These are phyloP conservation scores for Drosophila nannoptera DNA, from an alignment of 1,140 invertebrate species.

Conservation along the genomic window DNA sequence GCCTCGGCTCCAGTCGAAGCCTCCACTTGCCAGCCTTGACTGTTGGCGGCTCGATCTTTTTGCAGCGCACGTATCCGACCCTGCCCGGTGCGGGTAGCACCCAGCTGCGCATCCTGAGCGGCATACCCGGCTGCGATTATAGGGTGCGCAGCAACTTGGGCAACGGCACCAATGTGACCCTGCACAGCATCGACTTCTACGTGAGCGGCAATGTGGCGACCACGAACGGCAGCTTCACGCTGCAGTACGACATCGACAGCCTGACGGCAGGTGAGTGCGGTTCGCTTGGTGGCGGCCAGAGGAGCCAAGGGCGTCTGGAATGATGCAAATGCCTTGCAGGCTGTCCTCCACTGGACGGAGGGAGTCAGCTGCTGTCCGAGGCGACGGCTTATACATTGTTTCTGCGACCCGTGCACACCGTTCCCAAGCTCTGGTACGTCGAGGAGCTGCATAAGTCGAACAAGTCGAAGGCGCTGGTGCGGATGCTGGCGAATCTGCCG, in stretches of 20 bases:
- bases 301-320: not conserved
- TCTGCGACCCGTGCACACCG: constrained; percentile 63
- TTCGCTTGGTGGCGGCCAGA: not conserved
- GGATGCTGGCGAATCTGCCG: constrained; percentile 56
- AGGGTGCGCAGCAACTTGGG: constrained; percentile 50
- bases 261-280: constrained; percentile 47
- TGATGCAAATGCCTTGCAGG: constrained; percentile 16
- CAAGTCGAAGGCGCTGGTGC: constrained; percentile 51
- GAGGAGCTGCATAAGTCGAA: constrained; percentile 68
- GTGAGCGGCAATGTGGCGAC: constrained; percentile 61
- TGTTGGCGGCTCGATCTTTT: constrained; percentile 12
- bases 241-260: constrained; percentile 49
- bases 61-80: constrained; percentile 82
- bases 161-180: constrained; percentile 34
- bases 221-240: constrained; percentile 36
- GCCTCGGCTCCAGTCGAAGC: too few species aligned
- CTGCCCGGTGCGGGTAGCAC: constrained; percentile 81
- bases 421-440: constrained; percentile 49
- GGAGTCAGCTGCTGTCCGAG: constrained; percentile 51
- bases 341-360: constrained; percentile 43
- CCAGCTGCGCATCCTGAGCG: constrained; percentile 87
- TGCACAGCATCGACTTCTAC: constrained; percentile 72
- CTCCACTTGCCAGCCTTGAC: not conserved
- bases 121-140: constrained; percentile 79
- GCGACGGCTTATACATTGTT: constrained; percentile 79